phyloP scores from a whole-genome alignment of 64 coral and sea anemone genomes.

The Catalaphyllia jardinei region DNA sequence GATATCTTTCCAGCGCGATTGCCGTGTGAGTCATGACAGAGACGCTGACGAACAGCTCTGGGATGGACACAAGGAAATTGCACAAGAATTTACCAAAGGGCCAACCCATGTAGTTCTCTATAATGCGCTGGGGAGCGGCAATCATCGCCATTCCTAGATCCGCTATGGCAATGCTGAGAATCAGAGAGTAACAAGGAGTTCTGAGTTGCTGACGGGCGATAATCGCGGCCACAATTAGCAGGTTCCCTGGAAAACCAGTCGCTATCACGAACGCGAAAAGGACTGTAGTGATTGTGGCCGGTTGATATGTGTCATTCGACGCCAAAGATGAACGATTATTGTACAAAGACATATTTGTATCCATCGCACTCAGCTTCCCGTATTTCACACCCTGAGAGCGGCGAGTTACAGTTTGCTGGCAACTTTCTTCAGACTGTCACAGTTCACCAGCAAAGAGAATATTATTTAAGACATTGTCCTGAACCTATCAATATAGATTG shows the following conservation, averaged over 20 bases:
- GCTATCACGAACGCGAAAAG: slow-evolving; percentile 69
- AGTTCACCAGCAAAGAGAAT: neutral
- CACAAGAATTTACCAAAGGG: slow-evolving; percentile 77
- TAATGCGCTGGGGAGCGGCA: slow-evolving; percentile 59
- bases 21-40: slow-evolving; percentile 80
- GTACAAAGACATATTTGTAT: neutral
- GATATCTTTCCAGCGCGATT: slow-evolving; percentile 81
- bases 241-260: slow-evolving; percentile 64
- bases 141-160: slow-evolving; percentile 75
- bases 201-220: slow-evolving; percentile 61
- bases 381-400: too few species aligned
- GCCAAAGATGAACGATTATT: neutral
- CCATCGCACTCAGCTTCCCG: neutral
- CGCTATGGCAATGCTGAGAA: slow-evolving; percentile 84
- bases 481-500: neutral
- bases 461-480: neutral
- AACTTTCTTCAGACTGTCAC: too few species aligned
- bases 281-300: slow-evolving; percentile 21
- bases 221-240: slow-evolving; percentile 65
- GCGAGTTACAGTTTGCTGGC: too few species aligned
- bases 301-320: neutral
- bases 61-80: slow-evolving; percentile 58
- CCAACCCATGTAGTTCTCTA: slow-evolving; percentile 67
- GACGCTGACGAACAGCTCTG: slow-evolving; percentile 80
- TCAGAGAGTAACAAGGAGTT: slow-evolving; percentile 77